Percentiles rank a stretch among this genome's conserved stretches.
Conservation (phyloP, 2,113 vertebrate genomes). For the Ptilonorhynchus violaceus region DNA sequence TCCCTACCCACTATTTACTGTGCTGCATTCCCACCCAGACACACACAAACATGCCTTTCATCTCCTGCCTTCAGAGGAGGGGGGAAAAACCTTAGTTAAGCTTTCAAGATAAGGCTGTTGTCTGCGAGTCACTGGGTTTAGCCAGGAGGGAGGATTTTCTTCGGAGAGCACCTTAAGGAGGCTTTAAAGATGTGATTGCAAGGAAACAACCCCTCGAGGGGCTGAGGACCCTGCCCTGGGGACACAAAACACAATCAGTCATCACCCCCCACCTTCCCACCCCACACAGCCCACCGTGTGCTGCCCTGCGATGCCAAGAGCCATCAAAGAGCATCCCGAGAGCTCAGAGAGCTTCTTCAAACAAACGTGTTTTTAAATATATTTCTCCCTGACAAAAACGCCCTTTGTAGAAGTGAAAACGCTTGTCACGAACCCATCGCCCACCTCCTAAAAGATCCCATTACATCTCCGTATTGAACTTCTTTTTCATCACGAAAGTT, state of each 20-base stretch:
- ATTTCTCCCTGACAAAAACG: not conserved
- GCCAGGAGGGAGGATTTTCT: not conserved
- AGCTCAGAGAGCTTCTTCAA: not conserved
- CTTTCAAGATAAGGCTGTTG: constrained; percentile 1
- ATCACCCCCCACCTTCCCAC: not conserved
- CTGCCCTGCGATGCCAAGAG: not conserved
- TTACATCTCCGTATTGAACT: constrained; percentile 9
- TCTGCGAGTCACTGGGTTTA: not conserved
- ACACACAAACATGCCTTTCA: not conserved
- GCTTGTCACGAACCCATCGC: not conserved
- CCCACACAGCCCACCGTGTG: rapidly evolving
- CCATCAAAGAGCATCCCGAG: not conserved
- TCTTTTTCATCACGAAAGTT: not conserved
- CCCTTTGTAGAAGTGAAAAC: constrained; percentile 12
- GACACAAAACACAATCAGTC: not conserved
- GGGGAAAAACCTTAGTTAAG: not conserved
- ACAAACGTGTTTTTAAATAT: not conserved
- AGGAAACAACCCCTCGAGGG: not conserved
- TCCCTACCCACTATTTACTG: constrained; percentile 13
- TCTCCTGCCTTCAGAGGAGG: not conserved
- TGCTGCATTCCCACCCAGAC: not conserved
- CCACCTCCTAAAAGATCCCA: constrained; percentile 30
- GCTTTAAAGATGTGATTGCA: not conserved
- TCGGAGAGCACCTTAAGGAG: not conserved
- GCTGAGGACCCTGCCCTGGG: not conserved